These are phyloP conservation scores for Drosophila erecta DNA, from an alignment of 1,140 invertebrate genomes.

Conservation along the genomic window DNA sequence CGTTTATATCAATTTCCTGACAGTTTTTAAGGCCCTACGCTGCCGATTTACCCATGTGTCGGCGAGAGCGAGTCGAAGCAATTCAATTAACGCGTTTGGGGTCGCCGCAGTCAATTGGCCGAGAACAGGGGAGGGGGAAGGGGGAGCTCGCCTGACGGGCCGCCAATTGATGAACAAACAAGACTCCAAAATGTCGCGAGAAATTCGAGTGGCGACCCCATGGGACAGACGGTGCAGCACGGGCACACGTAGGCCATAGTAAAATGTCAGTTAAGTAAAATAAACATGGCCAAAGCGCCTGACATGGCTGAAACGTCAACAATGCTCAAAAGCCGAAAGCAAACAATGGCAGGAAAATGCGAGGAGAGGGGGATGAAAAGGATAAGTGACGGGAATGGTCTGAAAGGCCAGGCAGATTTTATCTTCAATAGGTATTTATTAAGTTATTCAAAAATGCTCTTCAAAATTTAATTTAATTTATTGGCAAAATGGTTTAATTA, in stretches of 20 bases:
- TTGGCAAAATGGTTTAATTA: neutral
- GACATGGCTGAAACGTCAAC: slow-evolving; percentile 41
- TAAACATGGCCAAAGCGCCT: slow-evolving; percentile 54
- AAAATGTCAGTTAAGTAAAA: slow-evolving; percentile 74
- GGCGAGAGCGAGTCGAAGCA: slow-evolving; percentile 7
- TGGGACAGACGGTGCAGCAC: slow-evolving; percentile 12
- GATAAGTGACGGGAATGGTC: neutral
- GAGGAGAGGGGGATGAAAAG: neutral
- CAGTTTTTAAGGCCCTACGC: slow-evolving; percentile 29
- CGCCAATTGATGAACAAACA: slow-evolving; percentile 75
- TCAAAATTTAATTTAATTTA: slow-evolving; percentile 7
- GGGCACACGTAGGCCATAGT: slow-evolving; percentile 51
- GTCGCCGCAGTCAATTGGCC: slow-evolving; percentile 49
- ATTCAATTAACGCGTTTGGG: slow-evolving; percentile 75
- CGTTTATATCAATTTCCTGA: slow-evolving; percentile 9
- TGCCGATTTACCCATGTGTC: slow-evolving; percentile 31
- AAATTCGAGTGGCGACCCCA: neutral
- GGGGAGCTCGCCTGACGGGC: slow-evolving; percentile 32
- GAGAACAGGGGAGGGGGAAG: slow-evolving; percentile 17
- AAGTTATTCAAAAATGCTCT: slow-evolving; percentile 24
- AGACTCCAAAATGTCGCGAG: slow-evolving; percentile 44
- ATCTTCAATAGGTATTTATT: slow-evolving; percentile 22
- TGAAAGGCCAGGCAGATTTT: slow-evolving; percentile 31
- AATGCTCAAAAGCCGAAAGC: slow-evolving; percentile 28
- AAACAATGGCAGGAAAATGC: slow-evolving; percentile 24